phyloP scores from a whole-genome alignment of 1,140 invertebrate species.

The Nilaparvata lugens region DNA sequence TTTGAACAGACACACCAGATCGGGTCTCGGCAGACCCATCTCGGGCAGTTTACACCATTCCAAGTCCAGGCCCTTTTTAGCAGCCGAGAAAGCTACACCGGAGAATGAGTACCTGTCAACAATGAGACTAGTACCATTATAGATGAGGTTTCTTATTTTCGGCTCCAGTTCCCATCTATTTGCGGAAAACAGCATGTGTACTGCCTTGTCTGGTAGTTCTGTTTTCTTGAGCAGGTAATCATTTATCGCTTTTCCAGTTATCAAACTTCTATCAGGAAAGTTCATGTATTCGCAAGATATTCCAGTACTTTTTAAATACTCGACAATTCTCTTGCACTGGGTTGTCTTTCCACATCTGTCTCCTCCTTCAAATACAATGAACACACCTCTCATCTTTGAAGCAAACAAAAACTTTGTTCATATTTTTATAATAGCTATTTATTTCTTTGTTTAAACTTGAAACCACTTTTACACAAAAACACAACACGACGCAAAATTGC shows the following conservation, averaged over 20 bases:
- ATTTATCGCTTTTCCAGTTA: constrained; percentile 74
- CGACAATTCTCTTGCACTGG: constrained; percentile 61
- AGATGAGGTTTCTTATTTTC: constrained; percentile 53
- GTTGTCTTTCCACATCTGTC: constrained; percentile 90
- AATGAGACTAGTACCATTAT: constrained; percentile 66
- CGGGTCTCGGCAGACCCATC: constrained; percentile 73
- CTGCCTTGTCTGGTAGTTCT: constrained; percentile 66
- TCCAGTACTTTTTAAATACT: constrained; percentile 34
- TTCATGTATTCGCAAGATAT: constrained; percentile 32
- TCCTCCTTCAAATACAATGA: constrained; percentile 84
- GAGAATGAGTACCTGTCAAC: constrained; percentile 87
- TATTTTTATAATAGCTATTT: too few species aligned
- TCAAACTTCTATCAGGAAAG: constrained; percentile 61
- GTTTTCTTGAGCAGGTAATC: constrained; percentile 61
- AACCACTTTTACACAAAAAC: too few species aligned
- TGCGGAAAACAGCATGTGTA: constrained; percentile 85
- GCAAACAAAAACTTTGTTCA: too few species aligned
- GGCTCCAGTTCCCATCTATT: constrained; percentile 82
- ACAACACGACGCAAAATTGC: too few species aligned
- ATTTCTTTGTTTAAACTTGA: too few species aligned
- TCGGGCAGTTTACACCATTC: constrained; percentile 83
- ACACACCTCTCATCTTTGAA: constrained; percentile 42
- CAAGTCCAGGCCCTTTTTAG: constrained; percentile 57
- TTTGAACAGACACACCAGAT: constrained; percentile 72
- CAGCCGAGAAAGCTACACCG: constrained; percentile 74